These are phyloP conservation scores for Menidia menidia DNA, from an alignment of 2,797 vertebrate species.

Conservation along the genomic window DNA sequence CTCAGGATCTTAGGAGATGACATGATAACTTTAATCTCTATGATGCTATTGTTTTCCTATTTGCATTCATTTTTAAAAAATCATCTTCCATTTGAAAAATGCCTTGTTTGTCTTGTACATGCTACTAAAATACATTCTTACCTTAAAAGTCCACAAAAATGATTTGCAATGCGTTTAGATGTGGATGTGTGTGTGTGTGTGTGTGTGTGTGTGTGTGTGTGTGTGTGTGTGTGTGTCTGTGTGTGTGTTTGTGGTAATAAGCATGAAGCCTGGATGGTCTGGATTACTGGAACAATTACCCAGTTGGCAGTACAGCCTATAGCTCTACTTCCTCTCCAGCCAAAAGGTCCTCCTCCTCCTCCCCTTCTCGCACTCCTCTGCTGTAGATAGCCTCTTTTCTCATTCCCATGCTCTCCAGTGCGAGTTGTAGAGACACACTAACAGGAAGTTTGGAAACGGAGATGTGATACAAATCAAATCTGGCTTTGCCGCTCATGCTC, in stretches of 20 bases:
- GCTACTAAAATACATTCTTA: too few relatives aligned
- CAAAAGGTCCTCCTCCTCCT: slow-evolving; percentile 12
- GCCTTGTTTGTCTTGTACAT: too few relatives aligned
- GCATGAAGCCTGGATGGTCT: slow-evolving; percentile 52
- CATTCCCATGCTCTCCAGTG: slow-evolving; percentile 36
- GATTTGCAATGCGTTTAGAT: not conserved
- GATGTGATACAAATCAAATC: slow-evolving; percentile 66
- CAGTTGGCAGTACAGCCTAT: slow-evolving; percentile 55
- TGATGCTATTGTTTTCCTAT: too few relatives aligned
- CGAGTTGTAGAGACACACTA: slow-evolving; percentile 56
- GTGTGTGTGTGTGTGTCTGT: too few relatives aligned
- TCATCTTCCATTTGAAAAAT: too few relatives aligned
- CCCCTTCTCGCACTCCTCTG: not conserved
- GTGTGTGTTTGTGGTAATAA: slow-evolving; percentile 10
- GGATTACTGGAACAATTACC: slow-evolving; percentile 52
- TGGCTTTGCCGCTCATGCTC: slow-evolving; percentile 57
- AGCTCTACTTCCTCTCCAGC: slow-evolving; percentile 13
- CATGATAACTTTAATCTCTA: too few relatives aligned
- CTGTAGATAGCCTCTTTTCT: slow-evolving; percentile 9
- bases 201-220: not conserved
- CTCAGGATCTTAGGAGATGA: too few relatives aligned
- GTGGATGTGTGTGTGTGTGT: not conserved
- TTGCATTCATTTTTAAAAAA: too few relatives aligned
- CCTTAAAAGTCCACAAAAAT: slow-evolving; percentile 14
- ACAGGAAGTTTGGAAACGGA: slow-evolving; percentile 69